A percentile compares a stretch with the other conserved stretches of the same genome.
Conservation (phyloP, 2,888 invertebrate genomes). For the Parnassius glacialis region DNA sequence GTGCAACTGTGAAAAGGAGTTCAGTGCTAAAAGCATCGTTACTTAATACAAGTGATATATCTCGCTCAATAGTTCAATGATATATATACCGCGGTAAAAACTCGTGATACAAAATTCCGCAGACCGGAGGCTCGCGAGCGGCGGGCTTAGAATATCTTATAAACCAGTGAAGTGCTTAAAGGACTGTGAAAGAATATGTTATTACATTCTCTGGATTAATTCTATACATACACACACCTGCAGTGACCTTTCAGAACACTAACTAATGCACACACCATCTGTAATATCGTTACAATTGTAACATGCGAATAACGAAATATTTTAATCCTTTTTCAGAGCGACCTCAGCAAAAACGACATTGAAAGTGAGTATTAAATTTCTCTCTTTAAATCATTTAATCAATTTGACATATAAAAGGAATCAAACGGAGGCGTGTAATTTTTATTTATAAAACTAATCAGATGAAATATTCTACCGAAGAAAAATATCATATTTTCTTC, state of each 20-base stretch:
- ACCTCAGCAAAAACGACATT: conserved; percentile 92
- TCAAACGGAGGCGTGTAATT: background rate
- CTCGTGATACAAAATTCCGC: conserved; percentile 61
- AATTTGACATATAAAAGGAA: background rate
- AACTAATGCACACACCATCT: conserved; percentile 55
- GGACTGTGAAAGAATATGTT: conserved; percentile 59
- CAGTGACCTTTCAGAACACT: conserved; percentile 53
- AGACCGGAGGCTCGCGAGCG: conserved; percentile 66
- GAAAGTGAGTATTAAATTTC: conserved; percentile 87
- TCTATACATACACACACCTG: conserved; percentile 48
- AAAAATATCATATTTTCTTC: background rate
- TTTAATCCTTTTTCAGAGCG: conserved; percentile 86
- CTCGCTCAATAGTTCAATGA: too few relatives aligned
- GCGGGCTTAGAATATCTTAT: conserved; percentile 36
- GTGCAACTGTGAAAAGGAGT: conserved; percentile 74
- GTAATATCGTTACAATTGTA: conserved; percentile 42
- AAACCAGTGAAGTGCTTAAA: conserved; percentile 62
- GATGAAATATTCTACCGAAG: background rate
- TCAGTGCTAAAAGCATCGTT: conserved; percentile 67
- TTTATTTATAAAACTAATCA: background rate
- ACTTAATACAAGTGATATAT: conserved; percentile 55
- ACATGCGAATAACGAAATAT: conserved; percentile 68
- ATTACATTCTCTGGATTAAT: conserved; percentile 43
- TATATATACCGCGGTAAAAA: conserved; percentile 42
- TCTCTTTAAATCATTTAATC: background rate